Conservation (phyloP, 2,888 invertebrate species). For the Cephus runcator region DNA sequence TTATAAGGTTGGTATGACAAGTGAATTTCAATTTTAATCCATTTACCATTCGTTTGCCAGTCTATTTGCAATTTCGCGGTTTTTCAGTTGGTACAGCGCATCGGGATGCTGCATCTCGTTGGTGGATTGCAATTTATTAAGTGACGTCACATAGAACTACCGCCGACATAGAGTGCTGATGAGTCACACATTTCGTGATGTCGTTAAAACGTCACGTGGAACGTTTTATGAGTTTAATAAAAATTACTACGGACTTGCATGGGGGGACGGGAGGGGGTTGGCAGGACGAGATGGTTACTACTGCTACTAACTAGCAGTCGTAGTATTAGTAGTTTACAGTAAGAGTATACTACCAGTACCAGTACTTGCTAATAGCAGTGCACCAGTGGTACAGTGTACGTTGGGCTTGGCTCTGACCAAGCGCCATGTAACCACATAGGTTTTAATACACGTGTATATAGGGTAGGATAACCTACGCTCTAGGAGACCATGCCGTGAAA, state of each 20-base stretch:
- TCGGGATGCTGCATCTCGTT: neutral
- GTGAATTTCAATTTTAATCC: neutral
- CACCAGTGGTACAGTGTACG: neutral
- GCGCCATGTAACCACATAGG: neutral
- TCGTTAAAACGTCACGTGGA: conserved; percentile 42
- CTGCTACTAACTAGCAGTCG: neutral
- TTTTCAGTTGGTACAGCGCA: neutral
- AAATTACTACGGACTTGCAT: conserved; percentile 36
- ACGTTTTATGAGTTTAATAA: conserved; percentile 52
- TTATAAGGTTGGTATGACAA: neutral
- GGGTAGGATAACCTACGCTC: neutral
- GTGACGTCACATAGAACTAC: conserved; percentile 13
- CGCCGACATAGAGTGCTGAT: neutral
- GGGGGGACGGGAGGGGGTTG: neutral
- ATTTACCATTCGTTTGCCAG: neutral
- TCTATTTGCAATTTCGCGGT: neutral
- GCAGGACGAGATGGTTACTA: neutral
- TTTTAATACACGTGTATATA: neutral
- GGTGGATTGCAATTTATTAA: conserved; percentile 7
- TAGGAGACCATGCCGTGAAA: conserved; percentile 6
- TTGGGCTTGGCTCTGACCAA: neutral
- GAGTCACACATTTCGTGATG: conserved; percentile 37
- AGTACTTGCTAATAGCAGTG: neutral
- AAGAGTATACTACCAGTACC: too few relatives aligned
- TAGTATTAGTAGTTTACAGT: too few relatives aligned